These are phyloP conservation scores for Hippoglossus hippoglossus DNA, from an alignment of 2,797 vertebrate genomes.

Conservation along the genomic window DNA sequence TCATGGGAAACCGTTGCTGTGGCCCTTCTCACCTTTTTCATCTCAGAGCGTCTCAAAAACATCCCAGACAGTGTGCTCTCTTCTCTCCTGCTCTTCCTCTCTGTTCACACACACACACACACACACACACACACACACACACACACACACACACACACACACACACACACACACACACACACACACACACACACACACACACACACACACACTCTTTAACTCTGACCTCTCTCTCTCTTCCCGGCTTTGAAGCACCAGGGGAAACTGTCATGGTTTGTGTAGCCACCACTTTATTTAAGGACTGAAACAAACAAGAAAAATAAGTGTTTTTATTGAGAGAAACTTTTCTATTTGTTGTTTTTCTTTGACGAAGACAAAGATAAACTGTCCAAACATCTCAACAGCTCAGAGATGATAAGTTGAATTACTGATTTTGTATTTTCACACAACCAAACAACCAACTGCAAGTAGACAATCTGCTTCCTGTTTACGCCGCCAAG, in stretches of 20 bases:
- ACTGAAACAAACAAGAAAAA: not conserved
- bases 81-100: conserved; percentile 34
- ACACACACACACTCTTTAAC: not conserved
- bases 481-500: no score
- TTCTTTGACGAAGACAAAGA: no score
- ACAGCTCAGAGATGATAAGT: no score
- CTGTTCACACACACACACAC: conserved; percentile 20
- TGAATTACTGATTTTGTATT: no score
- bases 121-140: conserved; percentile 1
- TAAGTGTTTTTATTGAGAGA: not conserved
- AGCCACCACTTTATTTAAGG: not conserved
- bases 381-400: no score
- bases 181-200: conserved; percentile 11
- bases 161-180: not conserved
- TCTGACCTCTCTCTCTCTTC: not conserved
- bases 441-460: no score
- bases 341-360: no score
- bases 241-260: not conserved
- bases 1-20: conserved; percentile 79
- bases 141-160: not conserved
- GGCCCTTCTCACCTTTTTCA: conserved; percentile 83
- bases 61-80: conserved; percentile 69
- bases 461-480: no score
- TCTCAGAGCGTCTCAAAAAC: conserved; percentile 80
- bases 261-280: conserved; percentile 1